phyloP scores from a whole-genome alignment of 2,888 invertebrate genomes.

The Malthinus flaveolus region DNA sequence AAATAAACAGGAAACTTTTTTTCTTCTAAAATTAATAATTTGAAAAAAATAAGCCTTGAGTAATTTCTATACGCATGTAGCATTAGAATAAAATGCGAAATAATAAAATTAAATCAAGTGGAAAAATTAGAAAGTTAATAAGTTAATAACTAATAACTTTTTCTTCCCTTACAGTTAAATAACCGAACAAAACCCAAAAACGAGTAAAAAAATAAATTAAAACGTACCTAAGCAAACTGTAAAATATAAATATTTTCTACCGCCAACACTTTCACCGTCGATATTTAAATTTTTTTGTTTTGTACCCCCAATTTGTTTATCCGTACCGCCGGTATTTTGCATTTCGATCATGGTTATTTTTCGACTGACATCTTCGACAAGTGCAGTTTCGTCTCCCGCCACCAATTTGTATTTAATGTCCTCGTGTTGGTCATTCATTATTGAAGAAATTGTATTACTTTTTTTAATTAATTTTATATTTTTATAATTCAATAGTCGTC shows the following conservation, averaged over 20 bases:
- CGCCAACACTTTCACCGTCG: slow-evolving; percentile 20
- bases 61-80: too few species aligned
- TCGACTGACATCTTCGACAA: slow-evolving; percentile 2
- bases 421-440: slow-evolving; percentile 18
- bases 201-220: neutral
- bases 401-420: slow-evolving; percentile 17
- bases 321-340: slow-evolving; percentile 3
- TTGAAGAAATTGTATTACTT: neutral
- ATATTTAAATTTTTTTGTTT: neutral
- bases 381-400: slow-evolving; percentile 16
- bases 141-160: too few species aligned
- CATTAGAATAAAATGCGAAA: too few species aligned
- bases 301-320: neutral
- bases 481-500: too few species aligned
- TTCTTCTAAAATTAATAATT: too few species aligned
- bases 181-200: too few species aligned
- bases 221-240: slow-evolving; percentile 38
- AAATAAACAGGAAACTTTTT: too few species aligned
- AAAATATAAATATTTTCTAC: slow-evolving; percentile 33
- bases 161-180: too few species aligned
- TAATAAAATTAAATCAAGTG: too few species aligned
- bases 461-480: too few species aligned
- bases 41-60: too few species aligned
- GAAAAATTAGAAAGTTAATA: too few species aligned
- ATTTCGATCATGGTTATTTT: slow-evolving; percentile 5